Evolutionary conservation across 2,888 invertebrate genomes (phyloP).

Genomic region (Melangyna quadrimaculata): DNA sequence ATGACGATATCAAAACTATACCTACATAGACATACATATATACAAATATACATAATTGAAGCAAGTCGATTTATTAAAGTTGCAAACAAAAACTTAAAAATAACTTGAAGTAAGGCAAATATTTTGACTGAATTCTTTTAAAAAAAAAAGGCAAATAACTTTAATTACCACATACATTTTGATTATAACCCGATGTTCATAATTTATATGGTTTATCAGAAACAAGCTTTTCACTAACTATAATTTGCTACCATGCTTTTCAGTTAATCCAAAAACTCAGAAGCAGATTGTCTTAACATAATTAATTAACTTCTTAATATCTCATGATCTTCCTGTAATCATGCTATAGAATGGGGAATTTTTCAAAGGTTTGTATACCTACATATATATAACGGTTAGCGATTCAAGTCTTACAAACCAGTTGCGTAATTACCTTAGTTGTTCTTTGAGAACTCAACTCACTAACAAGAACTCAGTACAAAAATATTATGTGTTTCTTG

Average conservation of each 20-base stretch:
- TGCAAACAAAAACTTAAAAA: background rate
- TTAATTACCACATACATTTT: background rate
- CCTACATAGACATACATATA: background rate
- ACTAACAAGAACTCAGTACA: background rate
- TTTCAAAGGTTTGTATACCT: background rate
- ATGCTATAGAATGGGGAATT: background rate
- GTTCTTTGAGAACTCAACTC: background rate
- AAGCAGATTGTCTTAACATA: conserved; percentile 31
- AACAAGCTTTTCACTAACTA: background rate
- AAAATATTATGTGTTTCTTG: conserved; percentile 19
- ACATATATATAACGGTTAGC: conserved; percentile 25
- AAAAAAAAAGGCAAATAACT: no score
- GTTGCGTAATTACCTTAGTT: background rate
- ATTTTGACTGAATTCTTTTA: background rate
- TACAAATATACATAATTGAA: no score
- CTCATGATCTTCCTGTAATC: background rate
- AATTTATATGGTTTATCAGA: conserved; percentile 43
- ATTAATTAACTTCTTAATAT: conserved; percentile 49
- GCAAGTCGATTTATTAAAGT: background rate
- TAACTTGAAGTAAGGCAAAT: background rate
- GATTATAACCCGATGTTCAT: background rate
- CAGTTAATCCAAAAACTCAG: conserved; percentile 15
- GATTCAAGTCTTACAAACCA: background rate
- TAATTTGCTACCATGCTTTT: conserved; percentile 14
- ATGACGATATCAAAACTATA: background rate